phyloP scores from a whole-genome alignment of 2,113 vertebrate species.

The Xiphias gladius region DNA sequence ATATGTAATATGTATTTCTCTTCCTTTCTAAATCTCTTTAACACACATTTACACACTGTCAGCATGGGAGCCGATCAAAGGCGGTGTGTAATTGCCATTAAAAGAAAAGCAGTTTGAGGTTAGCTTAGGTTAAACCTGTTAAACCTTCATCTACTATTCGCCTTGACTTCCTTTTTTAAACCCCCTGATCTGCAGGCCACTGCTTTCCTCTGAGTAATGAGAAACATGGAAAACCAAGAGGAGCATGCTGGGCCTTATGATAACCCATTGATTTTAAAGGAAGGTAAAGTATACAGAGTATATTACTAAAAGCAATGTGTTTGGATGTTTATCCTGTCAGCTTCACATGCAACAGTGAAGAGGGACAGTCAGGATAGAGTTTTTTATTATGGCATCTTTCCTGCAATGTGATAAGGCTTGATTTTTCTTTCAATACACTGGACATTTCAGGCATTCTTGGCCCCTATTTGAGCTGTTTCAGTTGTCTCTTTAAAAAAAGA shows the following conservation, averaged over 20 bases:
- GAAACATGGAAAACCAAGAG: conserved; percentile 38
- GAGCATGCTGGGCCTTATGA: conserved; percentile 21
- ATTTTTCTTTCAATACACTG: background rate
- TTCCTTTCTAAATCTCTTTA: background rate
- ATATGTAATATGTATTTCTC: background rate
- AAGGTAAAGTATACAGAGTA: conserved; percentile 44
- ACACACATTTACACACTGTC: conserved; percentile 3
- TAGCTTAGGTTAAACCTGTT: conserved; percentile 43
- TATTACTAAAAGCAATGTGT: conserved; percentile 23
- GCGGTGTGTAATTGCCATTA: conserved; percentile 46
- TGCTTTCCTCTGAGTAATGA: conserved; percentile 48
- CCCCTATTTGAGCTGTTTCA: background rate
- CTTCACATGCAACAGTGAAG: conserved; percentile 1
- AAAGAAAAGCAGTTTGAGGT: conserved; percentile 47
- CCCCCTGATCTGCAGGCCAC: conserved; percentile 22
- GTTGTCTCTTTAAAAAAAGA: background rate
- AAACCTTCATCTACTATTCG: conserved; percentile 60
- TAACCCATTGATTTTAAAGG: conserved; percentile 50
- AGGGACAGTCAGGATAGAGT: background rate
- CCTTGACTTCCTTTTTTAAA: conserved; percentile 47
- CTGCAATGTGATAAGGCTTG: background rate
- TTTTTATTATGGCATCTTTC: background rate
- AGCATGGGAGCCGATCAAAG: background rate
- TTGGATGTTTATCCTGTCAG: conserved; percentile 1
- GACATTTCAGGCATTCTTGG: background rate